Evolutionary conservation across 2,113 vertebrate species (phyloP), one percentile per base, ranked within the genome.

Genomic region (Paedocypris sp.): DNA sequence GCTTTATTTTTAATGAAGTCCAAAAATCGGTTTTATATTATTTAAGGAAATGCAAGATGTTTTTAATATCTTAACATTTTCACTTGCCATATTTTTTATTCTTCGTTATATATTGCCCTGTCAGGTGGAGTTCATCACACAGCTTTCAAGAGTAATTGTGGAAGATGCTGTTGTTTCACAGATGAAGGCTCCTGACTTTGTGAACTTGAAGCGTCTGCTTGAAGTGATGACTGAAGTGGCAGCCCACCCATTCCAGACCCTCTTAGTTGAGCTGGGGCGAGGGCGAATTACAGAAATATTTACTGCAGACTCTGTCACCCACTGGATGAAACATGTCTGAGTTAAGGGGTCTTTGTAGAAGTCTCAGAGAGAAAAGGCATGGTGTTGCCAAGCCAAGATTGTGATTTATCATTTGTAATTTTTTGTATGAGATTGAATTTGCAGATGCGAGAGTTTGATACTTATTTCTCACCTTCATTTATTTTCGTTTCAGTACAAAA

Each of bases 341-440:
- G 36, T 19, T 8, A 61, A 16, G 35, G 32, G 45, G 15, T 3
- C 26, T 26, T 15, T 42, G 19, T 41, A 52, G 58, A 62, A 64
- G 70, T 18, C 38, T 18, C 72, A 70, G 60, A 59, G 60, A 64
- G 65, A 69, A 66, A 68, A 58, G 15, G 13, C 60, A 70, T 39
- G 54, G 18, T 56, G 22, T 29, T 32, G 31, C 59, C 63, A 32
- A 62, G 25, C 66, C 62, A 10, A 1, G 22, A 60, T 43, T 50
- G 60, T 22, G 35, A 43, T n/a, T n/a, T n/a, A 60, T 75, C 66
- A 68, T 74, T 63, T 66, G 36, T 49, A 57, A 67, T 71, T n/a
- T n/a, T n/a, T n/a, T n/a, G n/a, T n/a, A n/a, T n/a, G n/a, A n/a
- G 69, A 78, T 66, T 70, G 67, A 46, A 58, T 80, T 77, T 64